Evolutionary conservation across 2,888 invertebrate genomes (phyloP), one percentile per base, ranked within the genome.

Genomic region (Lomographa bimaculata): DNA sequence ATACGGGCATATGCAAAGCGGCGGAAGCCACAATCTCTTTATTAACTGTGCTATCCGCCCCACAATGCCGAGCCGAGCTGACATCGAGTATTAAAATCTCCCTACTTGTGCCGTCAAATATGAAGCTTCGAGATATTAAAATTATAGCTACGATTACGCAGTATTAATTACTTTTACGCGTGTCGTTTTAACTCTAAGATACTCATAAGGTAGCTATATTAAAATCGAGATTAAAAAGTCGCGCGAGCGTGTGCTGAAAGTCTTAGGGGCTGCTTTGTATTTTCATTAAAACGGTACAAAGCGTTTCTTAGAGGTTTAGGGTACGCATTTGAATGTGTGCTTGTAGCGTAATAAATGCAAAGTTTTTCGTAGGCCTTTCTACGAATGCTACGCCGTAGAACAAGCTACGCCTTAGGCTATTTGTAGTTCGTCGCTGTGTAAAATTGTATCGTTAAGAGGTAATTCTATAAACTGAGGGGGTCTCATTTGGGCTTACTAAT

Each of bases 111-210:
- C 23, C 32, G 21, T 36, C 36, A 42, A 36, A 42, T 26, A 23
- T 42, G 26, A 36, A 36, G 30, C 41, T 25, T 9, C 17, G 20
- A 23, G 26, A 42, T 42, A 42, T 42, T 42, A 42, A 42, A 36
- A 42, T 42, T 36, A 42, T 42, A 26, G 16, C 30, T 42, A 36
- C 36, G 36, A 32, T 30, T 42, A 42, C 30, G 35, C 20, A 35
- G 27, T 42, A 36, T 32, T 42, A 42, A 42, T 42, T 42, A 42
- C 42, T 42, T 42, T 30, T 42, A 42, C 42, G 36, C 23, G 23
- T 41, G 24, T 29, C 41, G 7, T 41, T 41, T 35, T 34, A 7
- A 23, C 41, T 30, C 14, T 25, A 24, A 26, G 11, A 24, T 18
- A 23, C 28, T 19, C 11, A 21, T 33, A 16, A 19, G 19, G 30